A percentile compares a stretch with the other conserved stretches of the same genome.
Evolutionary conservation across 2,113 vertebrate genomes (phyloP).

Genomic region (Argyrosomus japonicus): DNA sequence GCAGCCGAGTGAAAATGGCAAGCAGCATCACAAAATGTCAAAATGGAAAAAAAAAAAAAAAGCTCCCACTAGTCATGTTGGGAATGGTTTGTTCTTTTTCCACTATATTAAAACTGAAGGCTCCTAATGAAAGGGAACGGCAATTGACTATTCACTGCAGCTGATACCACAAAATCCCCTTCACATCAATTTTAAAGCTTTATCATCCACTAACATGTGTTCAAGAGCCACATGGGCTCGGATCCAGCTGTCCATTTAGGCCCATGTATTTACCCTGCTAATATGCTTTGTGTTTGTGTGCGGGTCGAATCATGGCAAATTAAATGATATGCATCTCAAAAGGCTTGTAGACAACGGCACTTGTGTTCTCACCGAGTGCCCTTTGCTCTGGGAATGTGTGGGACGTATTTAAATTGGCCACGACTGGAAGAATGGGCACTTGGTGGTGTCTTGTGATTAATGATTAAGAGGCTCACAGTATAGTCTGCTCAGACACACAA

Average conservation of each 20-base stretch:
- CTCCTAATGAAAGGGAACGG: constrained; percentile 42
- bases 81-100: constrained; percentile 43
- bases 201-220: constrained; percentile 46
- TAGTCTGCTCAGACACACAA: constrained; percentile 19
- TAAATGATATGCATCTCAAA: constrained; percentile 73
- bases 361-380: constrained; percentile 59
- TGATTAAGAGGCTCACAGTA: constrained; percentile 25
- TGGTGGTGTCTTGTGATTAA: constrained; percentile 50
- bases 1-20: constrained; percentile 52
- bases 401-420: constrained; percentile 50
- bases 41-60: constrained; percentile 65
- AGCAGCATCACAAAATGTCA: constrained; percentile 56
- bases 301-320: constrained; percentile 46
- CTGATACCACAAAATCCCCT: constrained; percentile 24
- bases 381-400: constrained; percentile 51
- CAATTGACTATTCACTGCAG: constrained; percentile 24
- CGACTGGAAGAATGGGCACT: constrained; percentile 52
- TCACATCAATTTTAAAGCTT: constrained; percentile 31
- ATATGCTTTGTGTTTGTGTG: constrained; percentile 59
- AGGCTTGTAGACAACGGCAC: constrained; percentile 59
- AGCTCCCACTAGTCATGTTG: constrained; percentile 36
- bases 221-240: constrained; percentile 25
- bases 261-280: constrained; percentile 34
- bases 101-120: constrained; percentile 32
- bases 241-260: constrained; percentile 40